These are phyloP conservation scores for Dasypolia templi DNA, from an alignment of 2,888 invertebrate species.

Conservation along the genomic window DNA sequence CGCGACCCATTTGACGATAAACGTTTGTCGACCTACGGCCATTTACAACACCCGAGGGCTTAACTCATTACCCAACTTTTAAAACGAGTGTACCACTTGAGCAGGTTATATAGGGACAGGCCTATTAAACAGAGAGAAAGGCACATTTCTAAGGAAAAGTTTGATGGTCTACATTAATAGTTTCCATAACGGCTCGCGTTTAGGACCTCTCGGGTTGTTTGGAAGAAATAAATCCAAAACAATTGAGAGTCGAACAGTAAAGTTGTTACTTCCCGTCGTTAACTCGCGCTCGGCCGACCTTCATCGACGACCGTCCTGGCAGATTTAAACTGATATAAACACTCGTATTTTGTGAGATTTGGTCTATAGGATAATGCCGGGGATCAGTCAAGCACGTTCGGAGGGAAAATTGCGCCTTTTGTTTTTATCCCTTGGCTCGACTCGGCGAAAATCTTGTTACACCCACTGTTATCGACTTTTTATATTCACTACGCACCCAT, in stretches of 20 bases:
- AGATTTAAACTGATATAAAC: constrained; percentile 80
- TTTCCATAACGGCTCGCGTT: constrained; percentile 56
- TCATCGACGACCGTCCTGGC: constrained; percentile 72
- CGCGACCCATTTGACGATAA: constrained; percentile 56
- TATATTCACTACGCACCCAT: constrained; percentile 73
- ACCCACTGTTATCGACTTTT: constrained; percentile 74
- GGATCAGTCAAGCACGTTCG: constrained; percentile 81
- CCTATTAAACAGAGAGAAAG: constrained; percentile 34
- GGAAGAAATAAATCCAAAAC: constrained; percentile 73
- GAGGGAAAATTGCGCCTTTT: constrained; percentile 81
- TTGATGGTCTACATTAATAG: constrained; percentile 60
- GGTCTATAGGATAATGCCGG: constrained; percentile 75
- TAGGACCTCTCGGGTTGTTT: constrained; percentile 40
- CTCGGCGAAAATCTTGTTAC: constrained; percentile 78
- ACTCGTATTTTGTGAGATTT: constrained; percentile 78
- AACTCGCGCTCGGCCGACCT: constrained; percentile 66
- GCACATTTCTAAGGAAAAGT: constrained; percentile 46
- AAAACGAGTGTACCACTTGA: constrained; percentile 47
- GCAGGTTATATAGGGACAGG: constrained; percentile 34
- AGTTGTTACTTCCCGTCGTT: constrained; percentile 74
- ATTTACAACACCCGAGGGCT: constrained; percentile 61
- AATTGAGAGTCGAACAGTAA: constrained; percentile 72
- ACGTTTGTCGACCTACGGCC: constrained; percentile 52
- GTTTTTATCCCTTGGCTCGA: constrained; percentile 78
- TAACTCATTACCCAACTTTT: constrained; percentile 65